These are phyloP conservation scores for Tinea semifulvella DNA, from an alignment of 2,888 invertebrate genomes.

Conservation along the genomic window DNA sequence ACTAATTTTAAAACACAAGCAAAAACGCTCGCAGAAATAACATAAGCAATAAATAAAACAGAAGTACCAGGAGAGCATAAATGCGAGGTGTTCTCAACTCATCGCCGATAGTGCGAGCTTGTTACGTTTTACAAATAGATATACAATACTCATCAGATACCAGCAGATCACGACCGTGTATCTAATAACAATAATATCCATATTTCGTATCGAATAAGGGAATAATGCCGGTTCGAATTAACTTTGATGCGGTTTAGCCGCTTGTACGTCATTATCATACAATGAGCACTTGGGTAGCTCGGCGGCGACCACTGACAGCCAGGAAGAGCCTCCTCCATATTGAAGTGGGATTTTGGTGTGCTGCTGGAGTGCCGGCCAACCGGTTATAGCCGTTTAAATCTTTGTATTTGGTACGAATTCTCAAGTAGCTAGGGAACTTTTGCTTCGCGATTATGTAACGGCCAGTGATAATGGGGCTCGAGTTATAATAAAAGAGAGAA, in stretches of 20 bases:
- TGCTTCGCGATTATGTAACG: too few relatives aligned
- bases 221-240: slow-evolving; percentile 39
- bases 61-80: slow-evolving; percentile 3
- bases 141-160: slow-evolving; percentile 28
- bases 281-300: slow-evolving; percentile 60
- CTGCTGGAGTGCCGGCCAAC: neutral
- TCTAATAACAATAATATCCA: slow-evolving; percentile 62
- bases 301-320: slow-evolving; percentile 24
- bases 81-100: slow-evolving; percentile 7
- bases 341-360: slow-evolving; percentile 6
- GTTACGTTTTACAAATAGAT: slow-evolving; percentile 27
- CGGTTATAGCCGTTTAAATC: slow-evolving; percentile 3
- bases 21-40: neutral
- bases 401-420: neutral
- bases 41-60: slow-evolving; percentile 1
- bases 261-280: slow-evolving; percentile 49
- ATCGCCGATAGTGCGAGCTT: slow-evolving; percentile 11
- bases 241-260: slow-evolving; percentile 26
- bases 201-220: slow-evolving; percentile 57
- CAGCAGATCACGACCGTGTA: slow-evolving; percentile 41
- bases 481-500: too few relatives aligned
- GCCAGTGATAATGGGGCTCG: too few relatives aligned
- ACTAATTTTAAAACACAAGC: neutral
- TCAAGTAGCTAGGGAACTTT: neutral
- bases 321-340: slow-evolving; percentile 6